These are phyloP conservation scores for Nomada hirtipes DNA, from an alignment of 2,888 invertebrate species.

Conservation along the genomic window DNA sequence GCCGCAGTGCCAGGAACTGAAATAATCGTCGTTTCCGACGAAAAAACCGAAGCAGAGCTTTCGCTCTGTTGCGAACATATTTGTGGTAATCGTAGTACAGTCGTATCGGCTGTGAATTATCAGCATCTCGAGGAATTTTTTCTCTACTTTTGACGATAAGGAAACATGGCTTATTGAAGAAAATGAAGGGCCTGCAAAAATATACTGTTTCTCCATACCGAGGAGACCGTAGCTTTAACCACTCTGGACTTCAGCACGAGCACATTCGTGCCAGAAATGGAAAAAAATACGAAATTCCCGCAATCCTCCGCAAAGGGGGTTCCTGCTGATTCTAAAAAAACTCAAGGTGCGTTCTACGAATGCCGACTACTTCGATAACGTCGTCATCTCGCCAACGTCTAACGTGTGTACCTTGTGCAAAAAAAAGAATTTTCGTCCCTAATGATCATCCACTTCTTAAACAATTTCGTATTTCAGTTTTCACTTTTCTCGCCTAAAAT, in stretches of 20 bases:
- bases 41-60: conserved; percentile 86
- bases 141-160: conserved; percentile 76
- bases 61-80: conserved; percentile 47
- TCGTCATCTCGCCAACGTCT: conserved; percentile 39
- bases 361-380: conserved; percentile 33
- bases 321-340: conserved; percentile 91
- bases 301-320: conserved; percentile 89
- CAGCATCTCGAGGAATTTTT: conserved; percentile 70
- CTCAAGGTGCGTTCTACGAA: conserved; percentile 86
- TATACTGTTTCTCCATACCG: conserved; percentile 90
- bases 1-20: conserved; percentile 73
- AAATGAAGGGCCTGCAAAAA: conserved; percentile 90
- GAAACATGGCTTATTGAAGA: conserved; percentile 91
- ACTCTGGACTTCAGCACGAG: conserved; percentile 85
- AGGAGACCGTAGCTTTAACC: conserved; percentile 86
- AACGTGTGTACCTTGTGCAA: conserved; percentile 6
- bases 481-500: not conserved
- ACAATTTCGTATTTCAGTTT: not conserved
- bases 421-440: not conserved
- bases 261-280: conserved; percentile 89
- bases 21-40: conserved; percentile 88
- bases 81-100: conserved; percentile 48
- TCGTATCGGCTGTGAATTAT: conserved; percentile 52
- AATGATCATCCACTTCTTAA: too few relatives aligned
- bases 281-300: conserved; percentile 90